A percentile compares a stretch with the other conserved stretches of the same genome.
phyloP scores from a whole-genome alignment of 2,113 vertebrate genomes.

The Beaufortia kweichowensis region DNA sequence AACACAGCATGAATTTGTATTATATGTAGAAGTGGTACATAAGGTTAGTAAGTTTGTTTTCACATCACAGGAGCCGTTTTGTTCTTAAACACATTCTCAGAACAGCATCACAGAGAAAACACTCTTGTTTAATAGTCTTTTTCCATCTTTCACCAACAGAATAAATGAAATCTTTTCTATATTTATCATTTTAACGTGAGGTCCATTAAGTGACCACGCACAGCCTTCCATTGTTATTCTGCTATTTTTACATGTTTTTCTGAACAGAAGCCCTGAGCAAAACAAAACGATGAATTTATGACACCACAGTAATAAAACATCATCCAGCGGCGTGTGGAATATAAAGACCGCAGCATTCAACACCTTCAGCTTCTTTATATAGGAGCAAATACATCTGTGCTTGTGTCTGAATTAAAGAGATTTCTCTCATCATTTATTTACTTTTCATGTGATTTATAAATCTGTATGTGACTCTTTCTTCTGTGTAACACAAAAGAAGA shows the following conservation, averaged over 20 bases:
- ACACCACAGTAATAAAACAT: constrained; percentile 57
- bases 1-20: too few relatives aligned
- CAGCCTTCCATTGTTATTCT: constrained; percentile 28
- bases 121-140: background rate
- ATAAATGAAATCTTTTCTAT: background rate
- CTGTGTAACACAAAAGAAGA: too few relatives aligned
- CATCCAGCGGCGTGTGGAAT: background rate
- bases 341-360: background rate
- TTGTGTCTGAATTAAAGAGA: background rate
- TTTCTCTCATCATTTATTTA: too few relatives aligned
- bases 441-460: too few relatives aligned
- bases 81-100: background rate
- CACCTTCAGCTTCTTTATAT: constrained; percentile 2
- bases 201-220: background rate
- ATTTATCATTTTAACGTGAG: constrained; percentile 22
- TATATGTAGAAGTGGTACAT: too few relatives aligned
- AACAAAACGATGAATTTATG: constrained; percentile 55
- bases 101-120: background rate
- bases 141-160: constrained; percentile 6
- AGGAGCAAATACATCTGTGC: constrained; percentile 7
- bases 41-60: background rate
- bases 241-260: constrained; percentile 45
- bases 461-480: too few relatives aligned
- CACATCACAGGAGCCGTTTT: background rate
- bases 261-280: constrained; percentile 24